These are phyloP conservation scores for Cheirogaleus major DNA, from an alignment of 2,797 vertebrate species.

Conservation along the genomic window DNA sequence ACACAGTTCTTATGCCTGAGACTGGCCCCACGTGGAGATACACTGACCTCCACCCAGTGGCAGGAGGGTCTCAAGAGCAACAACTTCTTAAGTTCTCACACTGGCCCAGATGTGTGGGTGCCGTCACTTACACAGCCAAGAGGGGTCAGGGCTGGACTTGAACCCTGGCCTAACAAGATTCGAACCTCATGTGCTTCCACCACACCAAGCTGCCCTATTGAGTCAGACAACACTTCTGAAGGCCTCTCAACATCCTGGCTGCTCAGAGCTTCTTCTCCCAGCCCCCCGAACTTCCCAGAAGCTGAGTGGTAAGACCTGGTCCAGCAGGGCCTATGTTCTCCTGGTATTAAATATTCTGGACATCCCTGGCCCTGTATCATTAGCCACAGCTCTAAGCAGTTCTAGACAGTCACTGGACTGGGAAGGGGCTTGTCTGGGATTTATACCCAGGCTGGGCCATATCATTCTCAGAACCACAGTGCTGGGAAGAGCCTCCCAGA, in stretches of 20 bases:
- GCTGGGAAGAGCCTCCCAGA: background rate
- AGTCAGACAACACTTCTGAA: background rate
- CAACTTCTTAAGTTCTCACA: background rate
- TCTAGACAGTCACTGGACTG: background rate
- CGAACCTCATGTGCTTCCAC: background rate
- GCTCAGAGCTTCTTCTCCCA: background rate
- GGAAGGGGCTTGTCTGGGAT: background rate
- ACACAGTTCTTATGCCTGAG: background rate
- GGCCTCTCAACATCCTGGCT: background rate
- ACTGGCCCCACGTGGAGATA: background rate
- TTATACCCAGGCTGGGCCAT: background rate
- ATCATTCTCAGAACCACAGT: background rate
- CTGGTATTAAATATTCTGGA: background rate
- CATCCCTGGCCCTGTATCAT: background rate
- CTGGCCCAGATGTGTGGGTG: no score
- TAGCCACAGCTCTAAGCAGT: background rate
- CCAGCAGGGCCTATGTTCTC: background rate
- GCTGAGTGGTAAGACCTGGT: background rate
- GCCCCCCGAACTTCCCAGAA: background rate
- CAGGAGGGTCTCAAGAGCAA: background rate
- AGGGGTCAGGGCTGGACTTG: background rate
- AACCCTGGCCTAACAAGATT: background rate
- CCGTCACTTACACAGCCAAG: accelerated
- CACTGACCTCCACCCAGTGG: accelerated
- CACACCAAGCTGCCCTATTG: background rate